phyloP scores from a whole-genome alignment of 2,888 invertebrate genomes.

The Petrolisthes cinctipes region DNA sequence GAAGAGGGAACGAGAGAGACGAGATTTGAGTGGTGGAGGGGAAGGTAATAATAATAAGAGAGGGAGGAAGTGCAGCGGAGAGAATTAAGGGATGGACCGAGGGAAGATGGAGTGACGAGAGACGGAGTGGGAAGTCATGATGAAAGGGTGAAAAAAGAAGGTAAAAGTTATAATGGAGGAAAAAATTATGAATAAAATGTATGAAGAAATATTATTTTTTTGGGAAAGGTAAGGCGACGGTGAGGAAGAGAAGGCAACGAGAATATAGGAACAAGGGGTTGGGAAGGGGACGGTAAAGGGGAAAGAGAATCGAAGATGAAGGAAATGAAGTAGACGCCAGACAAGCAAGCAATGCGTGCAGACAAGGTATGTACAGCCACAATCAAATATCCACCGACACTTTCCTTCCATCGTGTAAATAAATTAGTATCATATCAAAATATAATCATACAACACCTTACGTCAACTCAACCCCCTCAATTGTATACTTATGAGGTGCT shows the following conservation, averaged over 20 bases:
- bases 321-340: background rate
- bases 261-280: background rate
- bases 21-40: background rate
- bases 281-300: background rate
- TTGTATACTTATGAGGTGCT: too few relatives aligned
- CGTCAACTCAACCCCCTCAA: too few relatives aligned
- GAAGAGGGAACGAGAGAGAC: background rate
- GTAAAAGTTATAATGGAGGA: background rate
- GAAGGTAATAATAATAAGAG: background rate
- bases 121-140: background rate
- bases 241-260: background rate
- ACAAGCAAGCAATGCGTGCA: too few relatives aligned
- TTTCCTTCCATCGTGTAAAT: too few relatives aligned
- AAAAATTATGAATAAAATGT: background rate
- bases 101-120: background rate
- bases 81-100: too few relatives aligned
- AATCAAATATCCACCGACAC: too few relatives aligned
- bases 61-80: background rate
- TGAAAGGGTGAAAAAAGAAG: background rate
- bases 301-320: background rate
- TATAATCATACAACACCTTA: too few relatives aligned
- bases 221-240: background rate
- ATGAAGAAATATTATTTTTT: too few relatives aligned
- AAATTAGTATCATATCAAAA: too few relatives aligned
- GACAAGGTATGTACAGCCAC: too few relatives aligned